Conservation (phyloP, 2,113 vertebrate species). For the Xenopus borealis region DNA sequence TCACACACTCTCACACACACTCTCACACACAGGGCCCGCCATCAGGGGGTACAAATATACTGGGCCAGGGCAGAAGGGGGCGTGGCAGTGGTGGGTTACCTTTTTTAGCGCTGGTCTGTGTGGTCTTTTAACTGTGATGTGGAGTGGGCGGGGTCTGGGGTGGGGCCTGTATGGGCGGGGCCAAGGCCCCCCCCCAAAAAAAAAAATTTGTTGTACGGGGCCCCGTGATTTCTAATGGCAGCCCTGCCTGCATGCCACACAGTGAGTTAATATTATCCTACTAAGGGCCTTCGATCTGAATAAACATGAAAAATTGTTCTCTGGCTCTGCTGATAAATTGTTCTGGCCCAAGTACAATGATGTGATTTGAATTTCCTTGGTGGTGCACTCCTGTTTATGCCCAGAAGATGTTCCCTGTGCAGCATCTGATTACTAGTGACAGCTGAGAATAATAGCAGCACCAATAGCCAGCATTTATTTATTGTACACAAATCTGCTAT, state of each 20-base stretch:
- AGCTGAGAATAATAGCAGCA: slow-evolving; percentile 3
- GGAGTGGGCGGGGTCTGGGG: too few species aligned
- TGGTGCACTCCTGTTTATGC: not conserved
- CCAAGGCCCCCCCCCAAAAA: too few species aligned
- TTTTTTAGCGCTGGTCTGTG: too few species aligned
- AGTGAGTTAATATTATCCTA: not conserved
- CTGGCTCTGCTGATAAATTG: not conserved
- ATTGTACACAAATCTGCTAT: slow-evolving; percentile 5
- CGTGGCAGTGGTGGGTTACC: too few species aligned
- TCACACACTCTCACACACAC: too few species aligned
- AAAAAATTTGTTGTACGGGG: too few species aligned
- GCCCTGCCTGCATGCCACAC: not conserved
- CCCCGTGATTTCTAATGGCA: too few species aligned
- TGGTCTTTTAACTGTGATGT: too few species aligned
- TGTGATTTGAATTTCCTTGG: not conserved
- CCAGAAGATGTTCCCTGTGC: slow-evolving; percentile 1
- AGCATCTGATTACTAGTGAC: slow-evolving; percentile 1
- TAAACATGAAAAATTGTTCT: slow-evolving; percentile 7
- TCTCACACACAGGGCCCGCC: too few species aligned
- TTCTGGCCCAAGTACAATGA: not conserved
- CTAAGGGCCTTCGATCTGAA: not conserved
- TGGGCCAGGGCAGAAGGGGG: too few species aligned
- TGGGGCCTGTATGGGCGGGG: too few species aligned
- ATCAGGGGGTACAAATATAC: too few species aligned
- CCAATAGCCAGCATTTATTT: not conserved